A percentile compares a stretch with the other conserved stretches of the same genome.
phyloP scores from a whole-genome alignment of 2,113 vertebrate genomes.

The human (Homo sapiens) region GRCh38 chrX:17438001-17438500 shows the following conservation, averaged over 20 bases:
- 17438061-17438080: background rate
- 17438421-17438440: background rate
- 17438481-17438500: background rate
- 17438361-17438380: background rate
- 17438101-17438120: background rate
- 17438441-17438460: background rate
- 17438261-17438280: background rate
- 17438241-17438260: background rate
- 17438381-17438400: background rate
- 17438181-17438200: background rate
- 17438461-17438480: background rate
- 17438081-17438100: background rate
- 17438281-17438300: background rate
- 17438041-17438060: background rate
- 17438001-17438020: background rate
- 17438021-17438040: background rate
- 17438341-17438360: background rate
- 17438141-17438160: background rate
- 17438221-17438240: background rate
- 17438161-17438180: background rate
- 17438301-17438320: background rate
- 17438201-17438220: background rate
- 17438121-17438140: background rate
- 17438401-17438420: background rate
- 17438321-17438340: background rate